A percentile compares a stretch with the other conserved stretches of the same genome.
phyloP scores from a whole-genome alignment of 2,888 invertebrate species.

The Hyppa rectilinea region DNA sequence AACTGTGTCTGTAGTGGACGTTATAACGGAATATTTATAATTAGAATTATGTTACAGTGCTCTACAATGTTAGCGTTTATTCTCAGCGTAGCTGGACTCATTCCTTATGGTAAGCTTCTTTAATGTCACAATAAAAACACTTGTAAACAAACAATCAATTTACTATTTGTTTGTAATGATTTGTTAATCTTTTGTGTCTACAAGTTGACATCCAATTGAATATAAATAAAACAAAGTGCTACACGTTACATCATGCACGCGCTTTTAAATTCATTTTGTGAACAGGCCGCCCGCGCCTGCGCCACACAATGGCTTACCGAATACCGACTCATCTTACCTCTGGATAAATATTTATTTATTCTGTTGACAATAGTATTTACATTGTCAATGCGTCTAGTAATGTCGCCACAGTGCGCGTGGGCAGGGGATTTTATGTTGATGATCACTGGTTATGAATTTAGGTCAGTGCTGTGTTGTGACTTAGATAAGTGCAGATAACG shows the following conservation, averaged over 20 bases:
- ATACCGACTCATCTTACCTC: slow-evolving; percentile 84
- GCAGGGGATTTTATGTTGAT: slow-evolving; percentile 82
- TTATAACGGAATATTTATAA: slow-evolving; percentile 69
- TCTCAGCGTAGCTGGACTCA: slow-evolving; percentile 73
- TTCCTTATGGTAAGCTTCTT: slow-evolving; percentile 79
- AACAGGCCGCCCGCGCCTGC: slow-evolving; percentile 77
- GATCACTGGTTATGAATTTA: slow-evolving; percentile 83
- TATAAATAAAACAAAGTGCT: slow-evolving; percentile 63
- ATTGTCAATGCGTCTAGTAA: slow-evolving; percentile 83
- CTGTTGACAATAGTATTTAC: slow-evolving; percentile 90
- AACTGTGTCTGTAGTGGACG: slow-evolving; percentile 70
- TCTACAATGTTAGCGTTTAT: slow-evolving; percentile 77
- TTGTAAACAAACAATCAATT: slow-evolving; percentile 23
- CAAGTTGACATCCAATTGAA: slow-evolving; percentile 60
- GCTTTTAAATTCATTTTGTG: slow-evolving; percentile 74
- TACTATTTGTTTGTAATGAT: slow-evolving; percentile 42
- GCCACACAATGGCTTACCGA: slow-evolving; percentile 79
- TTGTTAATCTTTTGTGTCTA: slow-evolving; percentile 62
- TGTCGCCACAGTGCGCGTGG: slow-evolving; percentile 84
- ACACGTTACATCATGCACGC: slow-evolving; percentile 75
- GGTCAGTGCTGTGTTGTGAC: slow-evolving; percentile 79
- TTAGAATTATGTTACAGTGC: slow-evolving; percentile 61
- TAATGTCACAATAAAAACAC: slow-evolving; percentile 3
- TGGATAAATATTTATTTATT: slow-evolving; percentile 90
- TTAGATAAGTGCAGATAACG: slow-evolving; percentile 72